Evolutionary conservation across 2,888 invertebrate genomes (phyloP).

Genomic region (Macropis europaea): DNA sequence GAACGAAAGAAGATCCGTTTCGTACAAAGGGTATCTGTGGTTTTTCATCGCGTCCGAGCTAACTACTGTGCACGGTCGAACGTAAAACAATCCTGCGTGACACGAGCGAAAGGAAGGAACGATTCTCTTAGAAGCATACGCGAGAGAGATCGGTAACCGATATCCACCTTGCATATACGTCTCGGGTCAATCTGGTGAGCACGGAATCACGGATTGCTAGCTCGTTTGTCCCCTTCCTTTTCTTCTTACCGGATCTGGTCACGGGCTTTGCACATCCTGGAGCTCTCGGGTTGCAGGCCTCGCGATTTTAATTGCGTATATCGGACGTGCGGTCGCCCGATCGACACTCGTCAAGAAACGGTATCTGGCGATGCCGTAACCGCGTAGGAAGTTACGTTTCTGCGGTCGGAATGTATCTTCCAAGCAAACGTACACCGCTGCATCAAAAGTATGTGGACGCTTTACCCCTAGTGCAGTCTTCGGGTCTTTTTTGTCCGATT

Average conservation of each 20-base stretch:
- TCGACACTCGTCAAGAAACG: too few relatives aligned
- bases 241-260: conserved; percentile 69
- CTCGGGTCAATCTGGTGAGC: conserved; percentile 58
- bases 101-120: conserved; percentile 53
- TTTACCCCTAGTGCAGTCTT: too few relatives aligned
- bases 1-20: conserved; percentile 64
- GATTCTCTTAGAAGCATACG: too few relatives aligned
- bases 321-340: conserved; percentile 47
- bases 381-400: too few relatives aligned
- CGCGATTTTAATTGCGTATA: conserved; percentile 19
- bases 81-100: conserved; percentile 77
- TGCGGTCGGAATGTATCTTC: too few relatives aligned
- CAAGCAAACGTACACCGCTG: too few relatives aligned
- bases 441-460: too few relatives aligned
- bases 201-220: conserved; percentile 66
- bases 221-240: conserved; percentile 27
- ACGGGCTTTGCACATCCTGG: conserved; percentile 71
- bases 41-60: conserved; percentile 55
- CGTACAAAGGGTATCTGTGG: conserved; percentile 63
- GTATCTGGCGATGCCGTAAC: too few relatives aligned
- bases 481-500: too few relatives aligned
- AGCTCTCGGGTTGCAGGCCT: conserved; percentile 65
- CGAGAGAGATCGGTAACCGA: conserved; percentile 72
- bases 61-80: conserved; percentile 69
- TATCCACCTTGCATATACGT: conserved; percentile 60